A percentile compares a stretch with the other conserved stretches of the same genome.
These are phyloP conservation scores for Schizotus pectinicornis DNA, from an alignment of 2,888 invertebrate genomes.

Conservation along the genomic window DNA sequence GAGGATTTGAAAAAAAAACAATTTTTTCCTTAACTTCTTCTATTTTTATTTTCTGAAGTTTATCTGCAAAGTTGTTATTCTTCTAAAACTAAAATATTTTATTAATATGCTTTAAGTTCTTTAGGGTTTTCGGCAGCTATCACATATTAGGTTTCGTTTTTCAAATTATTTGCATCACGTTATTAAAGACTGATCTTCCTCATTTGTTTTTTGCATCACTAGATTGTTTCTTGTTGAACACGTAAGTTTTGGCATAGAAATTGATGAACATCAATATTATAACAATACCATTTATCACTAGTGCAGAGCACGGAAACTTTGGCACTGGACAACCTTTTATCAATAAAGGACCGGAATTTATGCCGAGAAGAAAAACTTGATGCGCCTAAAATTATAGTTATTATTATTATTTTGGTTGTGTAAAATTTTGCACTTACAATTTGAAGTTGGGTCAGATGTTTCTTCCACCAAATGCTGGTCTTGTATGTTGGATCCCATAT, in stretches of 20 bases:
- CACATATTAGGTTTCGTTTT: too few relatives aligned
- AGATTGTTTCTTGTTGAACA: too few relatives aligned
- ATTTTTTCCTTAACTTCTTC: too few relatives aligned
- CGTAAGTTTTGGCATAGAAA: constrained; percentile 68
- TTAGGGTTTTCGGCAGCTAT: too few relatives aligned
- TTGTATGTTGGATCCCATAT: constrained; percentile 72
- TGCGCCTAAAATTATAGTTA: constrained; percentile 60
- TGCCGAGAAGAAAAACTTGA: constrained; percentile 65
- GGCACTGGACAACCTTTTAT: constrained; percentile 64
- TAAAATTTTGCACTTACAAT: constrained; percentile 58
- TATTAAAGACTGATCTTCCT: too few relatives aligned
- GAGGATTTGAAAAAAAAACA: too few relatives aligned
- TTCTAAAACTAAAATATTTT: too few relatives aligned
- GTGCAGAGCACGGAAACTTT: constrained; percentile 59
- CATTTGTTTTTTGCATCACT: too few relatives aligned
- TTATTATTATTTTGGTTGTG: background rate
- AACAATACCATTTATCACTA: constrained; percentile 67
- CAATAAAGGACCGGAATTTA: constrained; percentile 59
- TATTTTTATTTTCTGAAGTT: too few relatives aligned
- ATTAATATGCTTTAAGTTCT: too few relatives aligned
- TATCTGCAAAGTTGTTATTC: too few relatives aligned
- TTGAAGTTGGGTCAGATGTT: constrained; percentile 79
- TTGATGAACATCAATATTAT: constrained; percentile 68
- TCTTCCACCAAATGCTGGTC: constrained; percentile 80
- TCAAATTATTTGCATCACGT: too few relatives aligned